phyloP scores from a whole-genome alignment of 2,113 vertebrate genomes.

The Corythornis madagascariensis region DNA sequence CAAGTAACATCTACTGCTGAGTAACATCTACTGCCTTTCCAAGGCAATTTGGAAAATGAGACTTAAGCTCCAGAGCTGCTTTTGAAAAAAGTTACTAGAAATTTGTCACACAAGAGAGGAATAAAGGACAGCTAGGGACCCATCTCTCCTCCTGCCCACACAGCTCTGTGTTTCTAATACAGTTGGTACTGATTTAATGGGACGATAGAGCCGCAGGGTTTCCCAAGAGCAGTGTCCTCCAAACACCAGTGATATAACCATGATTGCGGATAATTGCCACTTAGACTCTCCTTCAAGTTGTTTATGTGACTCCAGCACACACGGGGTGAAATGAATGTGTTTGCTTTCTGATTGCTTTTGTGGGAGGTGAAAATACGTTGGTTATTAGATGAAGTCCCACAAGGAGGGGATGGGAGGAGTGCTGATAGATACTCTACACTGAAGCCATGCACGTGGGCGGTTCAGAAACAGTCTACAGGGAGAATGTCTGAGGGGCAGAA shows the following conservation, averaged over 20 bases:
- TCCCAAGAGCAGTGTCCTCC: not conserved
- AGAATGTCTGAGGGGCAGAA: not conserved
- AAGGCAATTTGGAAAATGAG: not conserved
- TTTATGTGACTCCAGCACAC: not conserved
- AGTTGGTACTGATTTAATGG: not conserved
- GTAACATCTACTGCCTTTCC: too few species aligned
- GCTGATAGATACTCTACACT: not conserved
- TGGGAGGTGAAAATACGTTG: not conserved
- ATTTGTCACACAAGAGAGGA: not conserved
- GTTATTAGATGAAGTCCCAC: not conserved
- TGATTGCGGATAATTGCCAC: not conserved
- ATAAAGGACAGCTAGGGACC: not conserved
- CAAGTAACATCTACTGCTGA: not conserved
- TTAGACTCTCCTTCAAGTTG: not conserved
- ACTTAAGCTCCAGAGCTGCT: not conserved
- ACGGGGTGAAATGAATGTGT: not conserved
- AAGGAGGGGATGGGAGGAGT: not conserved
- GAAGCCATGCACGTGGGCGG: not conserved
- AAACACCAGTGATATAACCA: not conserved
- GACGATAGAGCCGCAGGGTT: fast-evolving
- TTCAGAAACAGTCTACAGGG: not conserved
- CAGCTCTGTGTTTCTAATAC: not conserved
- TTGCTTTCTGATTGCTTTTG: not conserved
- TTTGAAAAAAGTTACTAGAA: not conserved
- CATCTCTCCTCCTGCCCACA: not conserved